Evolutionary conservation across 2,888 invertebrate genomes (phyloP).

Genomic region (Andrena chrysosceles): DNA sequence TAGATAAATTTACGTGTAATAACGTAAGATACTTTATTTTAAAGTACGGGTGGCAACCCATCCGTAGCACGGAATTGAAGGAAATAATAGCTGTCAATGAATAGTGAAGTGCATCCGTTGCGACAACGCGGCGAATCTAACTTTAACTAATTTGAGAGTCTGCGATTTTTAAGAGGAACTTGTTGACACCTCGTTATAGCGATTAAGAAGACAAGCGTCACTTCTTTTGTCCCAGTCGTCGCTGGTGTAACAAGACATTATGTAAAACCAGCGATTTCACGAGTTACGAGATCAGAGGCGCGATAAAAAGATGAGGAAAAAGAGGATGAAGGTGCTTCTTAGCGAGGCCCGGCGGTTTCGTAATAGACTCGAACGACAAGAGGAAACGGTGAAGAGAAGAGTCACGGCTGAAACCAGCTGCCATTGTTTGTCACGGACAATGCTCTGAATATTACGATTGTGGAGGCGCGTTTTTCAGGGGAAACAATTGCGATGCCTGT

Average conservation of each 20-base stretch:
- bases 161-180: too few relatives aligned
- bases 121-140: too few relatives aligned
- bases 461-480: conserved; percentile 15
- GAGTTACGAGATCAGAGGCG: conserved; percentile 20
- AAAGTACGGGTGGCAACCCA: too few relatives aligned
- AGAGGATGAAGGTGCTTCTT: conserved; percentile 43
- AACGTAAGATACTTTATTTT: too few relatives aligned
- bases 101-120: too few relatives aligned
- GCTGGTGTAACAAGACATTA: conserved; percentile 1
- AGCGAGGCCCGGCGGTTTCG: conserved; percentile 38
- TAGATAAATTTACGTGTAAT: too few relatives aligned
- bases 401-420: conserved; percentile 24
- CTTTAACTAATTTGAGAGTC: too few relatives aligned
- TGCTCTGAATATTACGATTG: conserved; percentile 24
- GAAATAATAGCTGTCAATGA: too few relatives aligned
- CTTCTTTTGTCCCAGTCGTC: not conserved
- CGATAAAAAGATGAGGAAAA: conserved; percentile 17
- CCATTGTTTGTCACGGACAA: conserved; percentile 49
- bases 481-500: conserved; percentile 11
- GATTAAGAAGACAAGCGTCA: not conserved
- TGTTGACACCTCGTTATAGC: not conserved
- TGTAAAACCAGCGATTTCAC: conserved; percentile 33
- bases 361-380: conserved; percentile 31
- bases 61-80: too few relatives aligned
- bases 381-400: conserved; percentile 14